A percentile compares a stretch with the other conserved stretches of the same genome.
Evolutionary conservation across 2,113 vertebrate genomes (phyloP).

Genomic region (Diglossa brunneiventris): DNA sequence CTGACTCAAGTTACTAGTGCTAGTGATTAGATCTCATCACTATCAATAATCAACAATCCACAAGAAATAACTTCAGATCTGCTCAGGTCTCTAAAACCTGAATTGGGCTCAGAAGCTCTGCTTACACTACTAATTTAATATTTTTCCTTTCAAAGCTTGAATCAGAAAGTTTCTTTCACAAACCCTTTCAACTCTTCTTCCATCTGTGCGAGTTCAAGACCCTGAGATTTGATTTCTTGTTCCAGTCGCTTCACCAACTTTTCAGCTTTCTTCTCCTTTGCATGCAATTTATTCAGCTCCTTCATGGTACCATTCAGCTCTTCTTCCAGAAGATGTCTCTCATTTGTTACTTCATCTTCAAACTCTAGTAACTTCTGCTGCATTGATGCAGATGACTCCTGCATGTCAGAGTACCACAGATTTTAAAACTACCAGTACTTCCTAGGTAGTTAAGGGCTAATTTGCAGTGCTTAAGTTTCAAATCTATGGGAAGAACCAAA

Average conservation of each 20-base stretch:
- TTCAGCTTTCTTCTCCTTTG: constrained; percentile 74
- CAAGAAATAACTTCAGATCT: neutral
- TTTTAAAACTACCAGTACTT: neutral
- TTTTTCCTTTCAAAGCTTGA: neutral
- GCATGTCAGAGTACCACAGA: neutral
- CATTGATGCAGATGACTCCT: constrained; percentile 78
- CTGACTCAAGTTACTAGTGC: neutral
- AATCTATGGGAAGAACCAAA: neutral
- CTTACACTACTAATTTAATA: neutral
- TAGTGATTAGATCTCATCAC: neutral
- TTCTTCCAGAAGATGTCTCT: constrained; percentile 73
- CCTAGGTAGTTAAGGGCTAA: neutral
- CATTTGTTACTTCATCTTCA: constrained; percentile 75
- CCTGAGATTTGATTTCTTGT: constrained; percentile 54
- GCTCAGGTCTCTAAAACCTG: neutral
- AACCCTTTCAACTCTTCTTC: constrained; percentile 78
- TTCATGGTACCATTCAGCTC: constrained; percentile 83
- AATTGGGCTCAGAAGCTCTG: neutral
- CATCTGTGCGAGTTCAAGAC: constrained; percentile 49
- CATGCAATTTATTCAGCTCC: constrained; percentile 83
- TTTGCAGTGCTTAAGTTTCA: neutral
- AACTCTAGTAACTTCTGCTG: constrained; percentile 74
- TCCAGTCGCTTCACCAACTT: constrained; percentile 62
- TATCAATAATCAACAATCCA: neutral
- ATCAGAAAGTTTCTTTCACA: constrained; percentile 7